Evolutionary conservation across 2,888 invertebrate species (phyloP), one percentile per base, ranked within the genome.

Genomic region (Eilema sororculum): DNA sequence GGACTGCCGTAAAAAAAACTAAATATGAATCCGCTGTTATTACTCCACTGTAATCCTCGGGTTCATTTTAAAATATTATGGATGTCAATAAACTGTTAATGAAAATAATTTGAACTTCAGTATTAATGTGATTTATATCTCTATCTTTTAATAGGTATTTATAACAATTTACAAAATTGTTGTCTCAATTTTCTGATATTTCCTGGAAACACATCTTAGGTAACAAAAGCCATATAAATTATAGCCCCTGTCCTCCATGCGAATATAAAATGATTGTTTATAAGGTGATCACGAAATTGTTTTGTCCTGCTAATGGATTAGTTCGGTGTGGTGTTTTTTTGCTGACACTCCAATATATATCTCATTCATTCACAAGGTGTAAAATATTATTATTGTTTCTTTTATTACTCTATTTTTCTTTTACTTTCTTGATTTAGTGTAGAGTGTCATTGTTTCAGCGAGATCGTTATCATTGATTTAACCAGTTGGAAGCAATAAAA

Each of bases 231-330:
- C 33, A 62, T 63, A 58, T 62, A 57, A 37, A 68, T 62, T 62
- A 68, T 57, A 25, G 10, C 6, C 61, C 5, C 65, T 65, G 30
- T 68, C 37, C 57, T 71, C 30, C 24, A 37, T 41, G 65, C 33
- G 24, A 65, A 33, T 37, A 28, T 24, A 46, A 73, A 70, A 68
- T 65, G n/a, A 13, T 59, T 70, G 5, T 73, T 52, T 65, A 59
- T 30, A 28, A 61, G 52, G 58, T 33, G 60, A 63, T 66, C 56
- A 56, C 56, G 24, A 67, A 69, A 62, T 37, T n/a, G 41, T 62
- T 33, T 61, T 73, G 41, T 69, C 28, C 5, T 24, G 20, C 57
- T 73, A 73, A 73, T 73, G 72, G 69, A 73, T 73, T 73, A 67
- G 46, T 69, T 73, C 58, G 57, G 10, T 24, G 20, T 41, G 16